Evolutionary conservation across 2,113 vertebrate genomes (phyloP), one percentile per base, ranked within the genome.

Genomic region (Sinocyclocheilus anophthalmus): DNA sequence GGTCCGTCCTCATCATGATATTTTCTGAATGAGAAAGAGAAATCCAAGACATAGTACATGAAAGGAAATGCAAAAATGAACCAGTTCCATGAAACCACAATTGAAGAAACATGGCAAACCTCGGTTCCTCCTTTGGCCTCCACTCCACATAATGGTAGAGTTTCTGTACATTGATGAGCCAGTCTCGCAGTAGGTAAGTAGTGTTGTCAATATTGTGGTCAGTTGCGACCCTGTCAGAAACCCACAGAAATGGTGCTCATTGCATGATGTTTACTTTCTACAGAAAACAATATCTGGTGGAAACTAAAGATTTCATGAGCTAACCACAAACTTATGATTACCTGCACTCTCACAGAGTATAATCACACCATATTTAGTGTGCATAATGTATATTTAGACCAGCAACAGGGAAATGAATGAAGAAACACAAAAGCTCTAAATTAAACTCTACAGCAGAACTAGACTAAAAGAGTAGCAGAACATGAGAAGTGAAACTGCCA

Each of bases 201-300:
- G 97, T 97, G 91, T 97, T 97, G 94, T 98, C 97, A 10, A 91
- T 63, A 26, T 97, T 98, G 88, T 98, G 96, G 90, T 98, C 97
- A 0, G 97, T 98, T 3, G 96, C 97, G 45, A 97, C 96, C 97
- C 97, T 98, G 94, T 42, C 63, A 84, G 42, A 79, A 73, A 50
- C 30, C 30, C 5, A 14, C 6, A 90, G 22, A 77, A 65, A 50
- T 0, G 3, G 39, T 48, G 20, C 37, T 45, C 5, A 65, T 30
- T 33, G 55, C 13, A 5, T 30, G 5, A 22, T 42, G 48, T 72
- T 72, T 37, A 53, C 50, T 39, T 70, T 70, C 16, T 22, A 70
- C 33, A 37, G 33, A 70, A 33, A 10, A 70, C 30, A 11, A 20
- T 37, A 70, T 39, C 33, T 53, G 13, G 10, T 22, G 18, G 2